These are phyloP conservation scores for Hypsibius dujardini DNA, from an alignment of 1,140 invertebrate species.

Conservation along the genomic window DNA sequence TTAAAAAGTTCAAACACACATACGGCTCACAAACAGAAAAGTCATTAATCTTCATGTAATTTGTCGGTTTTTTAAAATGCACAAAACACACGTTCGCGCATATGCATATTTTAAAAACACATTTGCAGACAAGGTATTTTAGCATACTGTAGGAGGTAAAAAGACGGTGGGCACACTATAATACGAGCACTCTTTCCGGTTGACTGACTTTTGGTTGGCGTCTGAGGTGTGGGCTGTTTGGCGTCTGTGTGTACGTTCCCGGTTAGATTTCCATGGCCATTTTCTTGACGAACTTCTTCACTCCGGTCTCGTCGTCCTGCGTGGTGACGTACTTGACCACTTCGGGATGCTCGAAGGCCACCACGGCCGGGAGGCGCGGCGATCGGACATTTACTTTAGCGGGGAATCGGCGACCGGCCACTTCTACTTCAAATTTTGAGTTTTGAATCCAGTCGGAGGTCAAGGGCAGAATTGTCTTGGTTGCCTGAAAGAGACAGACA, in stretches of 20 bases:
- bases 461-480: slow-evolving; percentile 47
- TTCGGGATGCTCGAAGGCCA: neutral
- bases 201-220: neutral
- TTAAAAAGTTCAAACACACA: no score
- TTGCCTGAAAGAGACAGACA: slow-evolving; percentile 33
- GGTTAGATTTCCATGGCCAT: neutral
- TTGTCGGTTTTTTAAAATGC: no score
- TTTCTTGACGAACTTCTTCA: slow-evolving; percentile 4
- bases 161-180: neutral
- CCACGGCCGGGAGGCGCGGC: slow-evolving; percentile 26
- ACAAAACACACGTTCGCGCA: no score
- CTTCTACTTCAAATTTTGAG: slow-evolving; percentile 83
- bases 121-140: neutral
- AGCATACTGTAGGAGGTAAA: neutral
- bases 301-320: neutral
- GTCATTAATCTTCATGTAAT: no score
- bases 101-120: no score
- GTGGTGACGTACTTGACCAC: slow-evolving; percentile 8
- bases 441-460: slow-evolving; percentile 72
- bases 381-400: slow-evolving; percentile 49
- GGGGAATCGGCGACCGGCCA: slow-evolving; percentile 62
- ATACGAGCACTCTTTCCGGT: neutral
- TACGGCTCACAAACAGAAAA: no score
- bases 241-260: no score
- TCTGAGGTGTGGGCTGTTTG: neutral